These are phyloP conservation scores for Gadus macrocephalus DNA, from an alignment of 2,113 vertebrate species.

Conservation along the genomic window DNA sequence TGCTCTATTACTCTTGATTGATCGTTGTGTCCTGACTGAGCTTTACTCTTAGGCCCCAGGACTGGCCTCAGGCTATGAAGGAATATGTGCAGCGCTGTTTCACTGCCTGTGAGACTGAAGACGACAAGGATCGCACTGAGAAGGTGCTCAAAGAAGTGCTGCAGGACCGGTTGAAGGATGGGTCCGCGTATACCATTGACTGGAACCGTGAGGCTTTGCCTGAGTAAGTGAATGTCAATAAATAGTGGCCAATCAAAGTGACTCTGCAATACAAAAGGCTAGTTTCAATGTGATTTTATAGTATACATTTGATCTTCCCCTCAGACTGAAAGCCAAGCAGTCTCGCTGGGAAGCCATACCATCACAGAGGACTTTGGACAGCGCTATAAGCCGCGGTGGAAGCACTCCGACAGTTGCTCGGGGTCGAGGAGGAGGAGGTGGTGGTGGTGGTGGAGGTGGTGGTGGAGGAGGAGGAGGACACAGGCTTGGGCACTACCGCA, in stretches of 20 bases:
- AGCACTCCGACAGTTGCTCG: conserved; percentile 51
- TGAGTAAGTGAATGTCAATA: conserved; percentile 56
- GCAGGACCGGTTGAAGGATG: conserved; percentile 87
- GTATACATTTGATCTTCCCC: conserved; percentile 1
- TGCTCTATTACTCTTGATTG: too few relatives aligned
- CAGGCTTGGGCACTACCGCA: conserved; percentile 82
- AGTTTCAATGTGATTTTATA: background rate
- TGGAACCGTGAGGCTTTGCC: conserved; percentile 87
- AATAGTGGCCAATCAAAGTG: background rate
- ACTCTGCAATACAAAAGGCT: background rate
- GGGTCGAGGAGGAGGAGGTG: conserved; percentile 43
- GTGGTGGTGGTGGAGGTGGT: background rate
- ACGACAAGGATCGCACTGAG: conserved; percentile 89
- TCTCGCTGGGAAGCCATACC: conserved; percentile 81
- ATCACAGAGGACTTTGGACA: conserved; percentile 65
- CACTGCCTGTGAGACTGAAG: conserved; percentile 86
- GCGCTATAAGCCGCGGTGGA: conserved; percentile 57
- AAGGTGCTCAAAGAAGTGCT: conserved; percentile 88
- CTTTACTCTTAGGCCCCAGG: conserved; percentile 74
- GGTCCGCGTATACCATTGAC: conserved; percentile 88
- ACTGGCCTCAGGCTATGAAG: conserved; percentile 93
- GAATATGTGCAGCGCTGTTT: conserved; percentile 93
- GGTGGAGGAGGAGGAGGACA: conserved; percentile 41
- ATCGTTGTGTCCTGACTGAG: background rate
- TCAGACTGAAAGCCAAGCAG: conserved; percentile 73